phyloP scores from a whole-genome alignment of 2,797 vertebrate genomes.

The Pristis pectinata region DNA sequence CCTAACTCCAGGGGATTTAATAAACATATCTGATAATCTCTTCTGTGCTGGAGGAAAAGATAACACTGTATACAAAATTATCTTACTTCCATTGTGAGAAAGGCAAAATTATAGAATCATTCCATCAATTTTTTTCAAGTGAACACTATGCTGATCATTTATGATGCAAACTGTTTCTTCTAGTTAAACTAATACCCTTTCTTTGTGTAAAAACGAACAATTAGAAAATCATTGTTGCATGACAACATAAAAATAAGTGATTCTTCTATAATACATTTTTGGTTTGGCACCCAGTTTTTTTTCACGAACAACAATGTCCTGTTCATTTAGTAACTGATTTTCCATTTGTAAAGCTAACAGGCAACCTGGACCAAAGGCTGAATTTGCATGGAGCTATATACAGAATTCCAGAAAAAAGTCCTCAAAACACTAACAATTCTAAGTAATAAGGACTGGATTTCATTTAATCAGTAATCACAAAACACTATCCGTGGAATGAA shows the following conservation, averaged over 20 bases:
- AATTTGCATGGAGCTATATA: neutral
- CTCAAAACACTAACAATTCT: neutral
- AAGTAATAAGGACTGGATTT: neutral
- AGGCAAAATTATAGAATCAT: conserved; percentile 95
- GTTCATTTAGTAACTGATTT: neutral
- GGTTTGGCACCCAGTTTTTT: neutral
- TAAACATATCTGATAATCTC: conserved; percentile 96
- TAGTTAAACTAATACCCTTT: neutral
- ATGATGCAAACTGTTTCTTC: neutral
- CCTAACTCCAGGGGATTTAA: conserved; percentile 80
- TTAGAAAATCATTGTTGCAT: neutral
- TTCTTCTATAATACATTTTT: neutral
- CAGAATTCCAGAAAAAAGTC: neutral
- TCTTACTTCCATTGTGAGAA: conserved; percentile 70
- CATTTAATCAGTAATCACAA: neutral
- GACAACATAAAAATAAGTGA: neutral
- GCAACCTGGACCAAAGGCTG: neutral
- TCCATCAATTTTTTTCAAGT: conserved; percentile 71
- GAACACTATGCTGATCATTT: neutral
- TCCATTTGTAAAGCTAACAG: too few relatives aligned
- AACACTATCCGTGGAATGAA: neutral
- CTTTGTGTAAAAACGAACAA: neutral
- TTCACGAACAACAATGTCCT: neutral
- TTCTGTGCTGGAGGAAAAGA: conserved; percentile 76
- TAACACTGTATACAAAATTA: conserved; percentile 84